A percentile compares a stretch with the other conserved stretches of the same genome.
These are phyloP conservation scores for Scaptomyza flava DNA, from an alignment of 2,888 invertebrate genomes.

Conservation along the genomic window DNA sequence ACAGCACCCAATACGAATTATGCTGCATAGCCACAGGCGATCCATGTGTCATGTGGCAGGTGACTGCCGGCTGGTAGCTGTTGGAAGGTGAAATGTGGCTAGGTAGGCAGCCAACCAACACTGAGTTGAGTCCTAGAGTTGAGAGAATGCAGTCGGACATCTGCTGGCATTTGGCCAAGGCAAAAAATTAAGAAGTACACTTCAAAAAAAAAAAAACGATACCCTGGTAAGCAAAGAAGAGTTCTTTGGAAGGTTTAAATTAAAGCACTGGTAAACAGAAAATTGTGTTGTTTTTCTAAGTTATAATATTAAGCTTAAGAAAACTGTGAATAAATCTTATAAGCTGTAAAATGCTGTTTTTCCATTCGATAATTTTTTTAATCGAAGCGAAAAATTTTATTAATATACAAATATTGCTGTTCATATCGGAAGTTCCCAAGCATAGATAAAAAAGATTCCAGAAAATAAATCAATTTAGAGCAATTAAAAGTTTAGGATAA, in stretches of 20 bases:
- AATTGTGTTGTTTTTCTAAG: too few relatives aligned
- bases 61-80: not conserved
- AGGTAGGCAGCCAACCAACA: slow-evolving; percentile 31
- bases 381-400: not conserved
- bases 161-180: slow-evolving; percentile 51
- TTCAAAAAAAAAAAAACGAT: not conserved
- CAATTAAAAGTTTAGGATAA: too few relatives aligned
- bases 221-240: not conserved
- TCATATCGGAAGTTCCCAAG: not conserved
- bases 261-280: too few relatives aligned
- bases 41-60: slow-evolving; percentile 29
- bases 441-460: too few relatives aligned
- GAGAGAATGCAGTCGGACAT: slow-evolving; percentile 5
- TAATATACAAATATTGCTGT: not conserved
- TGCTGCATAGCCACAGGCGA: slow-evolving; percentile 55
- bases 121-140: not conserved
- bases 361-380: not conserved
- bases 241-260: too few relatives aligned
- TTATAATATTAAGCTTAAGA: too few relatives aligned
- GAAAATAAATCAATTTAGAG: too few relatives aligned
- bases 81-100: not conserved
- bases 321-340: too few relatives aligned
- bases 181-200: not conserved
- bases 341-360: too few relatives aligned
- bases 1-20: slow-evolving; percentile 55